Evolutionary conservation across 2,888 invertebrate species (phyloP).

Genomic region (Hirtodrosophila alboralis): DNA sequence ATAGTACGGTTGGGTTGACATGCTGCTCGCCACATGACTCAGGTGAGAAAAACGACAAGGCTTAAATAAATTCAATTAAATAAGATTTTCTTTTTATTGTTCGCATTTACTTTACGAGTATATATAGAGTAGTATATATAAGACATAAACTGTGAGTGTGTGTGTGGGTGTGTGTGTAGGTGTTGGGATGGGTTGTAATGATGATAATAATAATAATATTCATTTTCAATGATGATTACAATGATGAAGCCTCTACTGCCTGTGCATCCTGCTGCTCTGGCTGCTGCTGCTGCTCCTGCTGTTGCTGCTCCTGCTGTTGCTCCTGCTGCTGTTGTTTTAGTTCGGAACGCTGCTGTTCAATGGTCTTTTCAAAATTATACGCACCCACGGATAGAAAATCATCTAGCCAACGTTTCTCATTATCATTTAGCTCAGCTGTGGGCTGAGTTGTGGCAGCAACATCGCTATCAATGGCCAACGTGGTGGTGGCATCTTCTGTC

Average conservation of each 20-base stretch:
- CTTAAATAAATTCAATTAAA: conserved; percentile 80
- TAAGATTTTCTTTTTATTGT: conserved; percentile 80
- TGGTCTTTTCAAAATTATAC: conserved; percentile 77
- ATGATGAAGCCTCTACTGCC: conserved; percentile 42
- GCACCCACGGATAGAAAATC: conserved; percentile 82
- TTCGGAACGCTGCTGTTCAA: conserved; percentile 50
- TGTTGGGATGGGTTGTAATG: conserved; percentile 5
- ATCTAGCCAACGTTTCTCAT: conserved; percentile 82
- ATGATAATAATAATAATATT: conserved; percentile 55
- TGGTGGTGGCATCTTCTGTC: conserved; percentile 30
- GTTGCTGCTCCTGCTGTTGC: conserved; percentile 20
- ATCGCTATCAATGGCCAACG: conserved; percentile 8
- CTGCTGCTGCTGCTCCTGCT: conserved; percentile 3
- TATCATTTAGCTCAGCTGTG: conserved; percentile 72
- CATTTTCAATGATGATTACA: conserved; percentile 56
- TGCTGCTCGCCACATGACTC: conserved; percentile 27
- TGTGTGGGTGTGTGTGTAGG: conserved; percentile 14
- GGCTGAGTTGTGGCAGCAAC: conserved; percentile 41
- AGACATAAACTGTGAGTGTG: conserved; percentile 22
- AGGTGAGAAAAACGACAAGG: conserved; percentile 64
- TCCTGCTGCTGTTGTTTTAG: conserved; percentile 34
- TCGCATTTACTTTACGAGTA: conserved; percentile 68
- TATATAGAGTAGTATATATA: conserved; percentile 41
- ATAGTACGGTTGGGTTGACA: conserved; percentile 14
- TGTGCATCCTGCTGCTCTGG: conserved; percentile 17